These are phyloP conservation scores for Delia radicum DNA, from an alignment of 1,140 invertebrate genomes.

Conservation along the genomic window DNA sequence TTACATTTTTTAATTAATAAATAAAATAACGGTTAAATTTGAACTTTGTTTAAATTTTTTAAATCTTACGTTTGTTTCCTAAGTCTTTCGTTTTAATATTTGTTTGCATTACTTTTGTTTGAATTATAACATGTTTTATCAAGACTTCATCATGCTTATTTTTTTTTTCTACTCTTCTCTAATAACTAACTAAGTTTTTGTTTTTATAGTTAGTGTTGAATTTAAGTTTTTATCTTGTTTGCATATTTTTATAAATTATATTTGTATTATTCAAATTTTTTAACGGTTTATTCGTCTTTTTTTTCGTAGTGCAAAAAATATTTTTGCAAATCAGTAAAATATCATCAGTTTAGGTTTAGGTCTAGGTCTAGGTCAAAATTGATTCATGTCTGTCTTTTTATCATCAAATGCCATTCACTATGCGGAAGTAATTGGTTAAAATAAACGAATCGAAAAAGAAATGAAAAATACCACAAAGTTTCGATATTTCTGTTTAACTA, in stretches of 20 bases:
- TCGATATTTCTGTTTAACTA: neutral
- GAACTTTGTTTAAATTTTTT: neutral
- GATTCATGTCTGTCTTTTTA: neutral
- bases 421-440: conserved; percentile 9
- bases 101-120: neutral
- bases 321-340: neutral
- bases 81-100: neutral
- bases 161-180: neutral
- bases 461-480: neutral
- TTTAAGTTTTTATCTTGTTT: neutral
- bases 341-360: neutral
- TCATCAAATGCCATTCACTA: neutral
- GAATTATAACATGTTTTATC: too few relatives aligned
- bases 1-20: too few relatives aligned
- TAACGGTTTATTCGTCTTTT: neutral
- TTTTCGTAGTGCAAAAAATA: neutral
- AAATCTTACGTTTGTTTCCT: neutral
- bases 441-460: too few relatives aligned
- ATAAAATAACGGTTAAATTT: neutral
- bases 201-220: too few relatives aligned
- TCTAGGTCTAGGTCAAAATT: conserved; percentile 16
- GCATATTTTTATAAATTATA: neutral
- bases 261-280: neutral
- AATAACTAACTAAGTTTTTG: neutral
- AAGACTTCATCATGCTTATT: neutral